Evolutionary conservation across 2,797 vertebrate genomes (phyloP).

Genomic region (Ammospiza maritima): DNA sequence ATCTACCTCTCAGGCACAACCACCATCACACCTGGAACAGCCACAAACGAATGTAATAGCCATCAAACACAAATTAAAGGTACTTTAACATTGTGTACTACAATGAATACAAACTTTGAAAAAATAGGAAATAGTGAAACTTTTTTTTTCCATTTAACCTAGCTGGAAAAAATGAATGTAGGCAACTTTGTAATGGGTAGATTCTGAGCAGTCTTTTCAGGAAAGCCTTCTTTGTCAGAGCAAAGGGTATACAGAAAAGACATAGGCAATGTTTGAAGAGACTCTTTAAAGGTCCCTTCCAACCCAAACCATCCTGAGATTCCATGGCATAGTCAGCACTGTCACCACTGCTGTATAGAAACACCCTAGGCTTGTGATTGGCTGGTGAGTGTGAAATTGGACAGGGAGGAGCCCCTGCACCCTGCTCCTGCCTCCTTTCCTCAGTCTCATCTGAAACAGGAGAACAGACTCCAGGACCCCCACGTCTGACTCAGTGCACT

Average conservation of each 20-base stretch:
- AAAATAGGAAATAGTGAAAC: neutral
- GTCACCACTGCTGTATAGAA: neutral
- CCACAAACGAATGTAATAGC: neutral
- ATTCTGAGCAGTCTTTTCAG: neutral
- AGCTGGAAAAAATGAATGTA: neutral
- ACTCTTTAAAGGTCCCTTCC: neutral
- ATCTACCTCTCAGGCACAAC: neutral
- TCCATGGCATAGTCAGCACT: neutral
- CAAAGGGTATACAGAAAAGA: neutral
- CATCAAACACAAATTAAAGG: neutral
- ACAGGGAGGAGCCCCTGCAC: neutral
- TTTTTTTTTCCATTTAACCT: neutral
- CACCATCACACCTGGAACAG: neutral
- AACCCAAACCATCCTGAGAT: neutral
- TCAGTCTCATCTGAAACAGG: neutral
- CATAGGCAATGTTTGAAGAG: fast-evolving
- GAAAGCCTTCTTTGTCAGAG: neutral
- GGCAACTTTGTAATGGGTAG: neutral
- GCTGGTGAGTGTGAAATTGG: neutral
- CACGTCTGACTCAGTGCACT: fast-evolving
- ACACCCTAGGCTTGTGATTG: neutral
- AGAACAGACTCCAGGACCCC: neutral
- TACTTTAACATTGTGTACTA: neutral
- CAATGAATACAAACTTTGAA: neutral
- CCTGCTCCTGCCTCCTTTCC: neutral